Evolutionary conservation across 53 echinoderm and acorn worm genomes (phyloP).

Genomic region (Luidia sarsii): DNA sequence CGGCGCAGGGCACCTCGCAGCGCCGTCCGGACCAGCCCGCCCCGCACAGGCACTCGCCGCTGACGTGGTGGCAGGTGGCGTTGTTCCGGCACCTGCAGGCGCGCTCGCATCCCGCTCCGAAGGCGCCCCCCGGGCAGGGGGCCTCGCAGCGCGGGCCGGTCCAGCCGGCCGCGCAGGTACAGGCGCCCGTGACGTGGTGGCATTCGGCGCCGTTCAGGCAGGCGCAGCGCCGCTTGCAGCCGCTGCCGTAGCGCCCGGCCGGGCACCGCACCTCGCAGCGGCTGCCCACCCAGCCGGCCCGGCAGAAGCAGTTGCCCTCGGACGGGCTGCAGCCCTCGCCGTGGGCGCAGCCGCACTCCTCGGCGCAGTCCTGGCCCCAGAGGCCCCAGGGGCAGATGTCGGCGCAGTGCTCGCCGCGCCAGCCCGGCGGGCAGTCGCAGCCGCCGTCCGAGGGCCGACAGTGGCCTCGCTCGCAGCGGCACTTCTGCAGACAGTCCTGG

Average conservation of each 20-base stretch:
- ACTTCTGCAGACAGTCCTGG: constrained; percentile 60
- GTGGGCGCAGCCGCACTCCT: constrained; percentile 66
- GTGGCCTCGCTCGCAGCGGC: constrained; percentile 65
- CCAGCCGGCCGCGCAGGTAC: constrained; percentile 72
- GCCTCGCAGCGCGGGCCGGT: constrained; percentile 63
- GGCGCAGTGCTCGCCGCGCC: constrained; percentile 32
- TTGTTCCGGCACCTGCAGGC: constrained; percentile 67
- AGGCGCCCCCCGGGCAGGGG: constrained; percentile 57
- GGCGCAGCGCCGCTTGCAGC: constrained; percentile 57
- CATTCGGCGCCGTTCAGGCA: constrained; percentile 70
- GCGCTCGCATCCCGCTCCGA: constrained; percentile 55
- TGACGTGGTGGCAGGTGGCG: constrained; percentile 65
- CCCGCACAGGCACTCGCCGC: constrained; percentile 64
- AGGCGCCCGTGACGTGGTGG: constrained; percentile 57
- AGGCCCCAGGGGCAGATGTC: constrained; percentile 57
- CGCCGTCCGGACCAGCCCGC: constrained; percentile 60
- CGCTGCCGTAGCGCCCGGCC: constrained; percentile 62
- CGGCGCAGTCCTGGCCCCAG: constrained; percentile 63
- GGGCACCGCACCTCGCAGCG: constrained; percentile 53
- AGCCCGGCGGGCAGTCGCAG: constrained; percentile 74
- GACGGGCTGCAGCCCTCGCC: constrained; percentile 52
- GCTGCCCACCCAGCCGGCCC: constrained; percentile 45
- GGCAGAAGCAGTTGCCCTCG: constrained; percentile 62
- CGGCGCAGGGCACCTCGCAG: constrained; percentile 54
- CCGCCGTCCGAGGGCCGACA: constrained; percentile 65